Base-by-base conservation (phyloP, 2,113 vertebrate genomes). In the Dipodomys merriami region DNA sequence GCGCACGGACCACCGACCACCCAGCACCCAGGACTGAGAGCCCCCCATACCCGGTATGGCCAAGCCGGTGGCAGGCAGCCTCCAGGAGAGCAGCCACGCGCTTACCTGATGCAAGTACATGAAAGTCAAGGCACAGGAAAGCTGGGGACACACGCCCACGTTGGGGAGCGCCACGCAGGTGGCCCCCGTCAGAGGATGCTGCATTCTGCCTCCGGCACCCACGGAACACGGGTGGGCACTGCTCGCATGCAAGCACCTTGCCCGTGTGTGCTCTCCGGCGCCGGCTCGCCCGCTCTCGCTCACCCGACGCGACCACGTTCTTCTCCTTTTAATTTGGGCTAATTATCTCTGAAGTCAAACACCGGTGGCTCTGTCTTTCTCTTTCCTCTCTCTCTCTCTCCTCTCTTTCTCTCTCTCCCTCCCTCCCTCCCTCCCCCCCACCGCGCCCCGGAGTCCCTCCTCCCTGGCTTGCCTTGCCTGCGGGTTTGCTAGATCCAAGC, bases 21-120 rank as follows among this genome's bases (percentile, higher is more conserved):
- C 49, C 49, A 49, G 49, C 49, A 49, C 49, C 49, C 49, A 49
- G 49, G 1, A 49, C 49, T 12, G 9, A 49, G 49, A 49, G 49
- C 49, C 9, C 49, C 9, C 49, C 49, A 12, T 49, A 49, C 49
- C 49, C 49, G 79, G 62, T 78, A 13, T 86, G 74, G 64, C 79
- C 81, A 77, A 96, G 95, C 93, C 68, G 4, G 86, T 78, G 67
- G 93, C 81, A 82, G 67, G 93, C 81, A 30, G 91, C 95, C n/a
- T 68, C 78, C 18, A 81, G 90, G 90, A 92, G 96, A 95, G 74
- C 1, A 96, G 96, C 96, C 91, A 88, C 96, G 95, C 91, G 97
- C 98, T 99, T 99, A 99, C 99, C 99, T 99, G 99, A 99, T 99
- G 99, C 98, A 99, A 98, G 98, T 99, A 99, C 99, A 99, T 99